Evolutionary conservation across 2,113 vertebrate genomes (phyloP).

Genomic region (Erythrolamprus reginae): DNA sequence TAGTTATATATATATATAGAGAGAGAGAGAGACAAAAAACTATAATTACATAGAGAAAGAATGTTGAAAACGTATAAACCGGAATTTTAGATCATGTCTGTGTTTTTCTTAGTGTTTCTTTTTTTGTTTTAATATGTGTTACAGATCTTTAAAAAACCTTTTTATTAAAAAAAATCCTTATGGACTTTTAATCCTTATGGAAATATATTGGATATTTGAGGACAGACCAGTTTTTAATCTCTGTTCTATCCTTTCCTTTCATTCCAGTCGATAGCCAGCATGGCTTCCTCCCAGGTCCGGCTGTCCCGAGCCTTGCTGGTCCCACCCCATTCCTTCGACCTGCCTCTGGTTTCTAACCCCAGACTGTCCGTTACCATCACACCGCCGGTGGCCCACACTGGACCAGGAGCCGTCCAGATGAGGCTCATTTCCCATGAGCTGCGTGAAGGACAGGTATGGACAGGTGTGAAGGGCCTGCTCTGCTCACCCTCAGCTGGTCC

Average conservation of each 20-base stretch:
- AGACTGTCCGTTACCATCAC: constrained; percentile 72
- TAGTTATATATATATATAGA: too few relatives aligned
- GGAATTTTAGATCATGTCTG: too few relatives aligned
- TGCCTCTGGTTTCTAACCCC: constrained; percentile 76
- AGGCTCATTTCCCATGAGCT: constrained; percentile 86
- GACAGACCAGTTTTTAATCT: neutral
- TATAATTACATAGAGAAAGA: too few relatives aligned
- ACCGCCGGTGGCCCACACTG: constrained; percentile 78
- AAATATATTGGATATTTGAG: neutral
- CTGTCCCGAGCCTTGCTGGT: constrained; percentile 80
- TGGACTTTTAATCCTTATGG: too few relatives aligned
- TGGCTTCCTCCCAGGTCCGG: constrained; percentile 80
- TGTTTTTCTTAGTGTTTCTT: too few relatives aligned
- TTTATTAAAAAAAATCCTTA: too few relatives aligned
- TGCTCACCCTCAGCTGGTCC: neutral
- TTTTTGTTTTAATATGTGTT: too few relatives aligned
- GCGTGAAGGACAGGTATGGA: constrained; percentile 83
- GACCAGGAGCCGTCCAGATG: constrained; percentile 75
- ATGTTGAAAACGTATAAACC: too few relatives aligned
- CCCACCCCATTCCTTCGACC: constrained; percentile 76
- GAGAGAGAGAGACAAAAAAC: too few relatives aligned
- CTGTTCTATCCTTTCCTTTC: neutral
- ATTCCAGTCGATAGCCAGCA: constrained; percentile 80
- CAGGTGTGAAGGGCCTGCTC: neutral
- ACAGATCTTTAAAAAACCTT: too few relatives aligned